These are phyloP conservation scores for Lepeophtheirus salmonis DNA, from an alignment of 1,140 invertebrate species.

Conservation along the genomic window DNA sequence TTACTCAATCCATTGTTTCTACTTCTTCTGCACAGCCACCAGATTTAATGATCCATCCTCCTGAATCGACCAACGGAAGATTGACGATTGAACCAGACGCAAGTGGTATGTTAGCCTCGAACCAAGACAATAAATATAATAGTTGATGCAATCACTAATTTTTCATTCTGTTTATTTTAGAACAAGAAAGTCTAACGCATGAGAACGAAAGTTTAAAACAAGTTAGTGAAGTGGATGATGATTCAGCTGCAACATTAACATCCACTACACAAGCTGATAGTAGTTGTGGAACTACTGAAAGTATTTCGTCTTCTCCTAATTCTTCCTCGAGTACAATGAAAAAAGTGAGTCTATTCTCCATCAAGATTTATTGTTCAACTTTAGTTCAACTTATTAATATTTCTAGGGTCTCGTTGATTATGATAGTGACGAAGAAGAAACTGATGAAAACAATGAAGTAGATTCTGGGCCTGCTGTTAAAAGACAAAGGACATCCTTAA, in stretches of 20 bases:
- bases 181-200: no score
- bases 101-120: no score
- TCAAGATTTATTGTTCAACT: slow-evolving; percentile 18
- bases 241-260: no score
- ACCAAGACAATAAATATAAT: no score
- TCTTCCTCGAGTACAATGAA: no score
- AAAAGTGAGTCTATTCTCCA: no score
- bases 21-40: not conserved
- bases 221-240: no score
- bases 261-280: not conserved
- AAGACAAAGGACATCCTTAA: slow-evolving; percentile 31
- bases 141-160: no score
- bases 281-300: not conserved
- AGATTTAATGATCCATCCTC: not conserved
- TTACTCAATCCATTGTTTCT: not conserved
- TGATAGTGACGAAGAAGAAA: slow-evolving; percentile 82
- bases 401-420: slow-evolving; percentile 67
- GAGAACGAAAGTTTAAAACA: no score
- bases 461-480: slow-evolving; percentile 34
- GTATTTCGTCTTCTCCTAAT: not conserved
- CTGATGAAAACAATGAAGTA: slow-evolving; percentile 42
- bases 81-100: no score
- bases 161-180: no score
- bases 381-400: not conserved
- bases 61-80: not conserved